Evolutionary conservation across 2,797 vertebrate species (phyloP).

Genomic region (Choloepus didactylus): DNA sequence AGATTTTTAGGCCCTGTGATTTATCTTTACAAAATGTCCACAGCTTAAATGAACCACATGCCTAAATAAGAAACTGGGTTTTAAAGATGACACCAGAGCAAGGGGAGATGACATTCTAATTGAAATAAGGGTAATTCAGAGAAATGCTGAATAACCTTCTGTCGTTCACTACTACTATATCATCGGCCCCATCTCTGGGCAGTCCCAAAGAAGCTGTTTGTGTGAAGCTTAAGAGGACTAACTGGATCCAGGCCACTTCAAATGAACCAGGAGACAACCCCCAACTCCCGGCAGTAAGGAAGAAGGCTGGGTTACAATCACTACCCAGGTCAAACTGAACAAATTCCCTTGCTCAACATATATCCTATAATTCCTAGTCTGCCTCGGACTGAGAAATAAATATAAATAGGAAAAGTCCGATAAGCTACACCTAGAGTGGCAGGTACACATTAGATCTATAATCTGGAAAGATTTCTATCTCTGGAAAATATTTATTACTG

Average conservation of each 20-base stretch:
- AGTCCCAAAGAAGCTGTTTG: not conserved
- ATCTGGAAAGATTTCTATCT: conserved; percentile 17
- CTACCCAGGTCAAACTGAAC: not conserved
- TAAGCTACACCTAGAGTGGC: conserved; percentile 40
- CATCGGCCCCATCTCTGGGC: not conserved
- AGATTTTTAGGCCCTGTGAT: not conserved
- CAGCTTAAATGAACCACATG: not conserved
- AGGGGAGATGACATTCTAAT: not conserved
- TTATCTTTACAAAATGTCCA: not conserved
- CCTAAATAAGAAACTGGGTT: not conserved
- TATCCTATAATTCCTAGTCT: not conserved
- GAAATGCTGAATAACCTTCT: not conserved
- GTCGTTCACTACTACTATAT: not conserved
- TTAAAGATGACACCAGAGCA: conserved; percentile 38
- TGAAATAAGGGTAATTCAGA: not conserved
- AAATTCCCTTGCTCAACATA: not conserved
- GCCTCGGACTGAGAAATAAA: not conserved
- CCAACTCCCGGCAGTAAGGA: not conserved
- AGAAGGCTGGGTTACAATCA: not conserved
- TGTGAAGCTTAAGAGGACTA: not conserved
- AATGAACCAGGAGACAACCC: not conserved
- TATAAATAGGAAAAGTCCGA: not conserved
- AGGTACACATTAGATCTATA: not conserved
- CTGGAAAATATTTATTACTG: conserved; percentile 51
- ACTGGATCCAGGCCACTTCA: not conserved